Base-by-base conservation (phyloP, 2,888 invertebrate species). In the Apamea monoglypha region DNA sequence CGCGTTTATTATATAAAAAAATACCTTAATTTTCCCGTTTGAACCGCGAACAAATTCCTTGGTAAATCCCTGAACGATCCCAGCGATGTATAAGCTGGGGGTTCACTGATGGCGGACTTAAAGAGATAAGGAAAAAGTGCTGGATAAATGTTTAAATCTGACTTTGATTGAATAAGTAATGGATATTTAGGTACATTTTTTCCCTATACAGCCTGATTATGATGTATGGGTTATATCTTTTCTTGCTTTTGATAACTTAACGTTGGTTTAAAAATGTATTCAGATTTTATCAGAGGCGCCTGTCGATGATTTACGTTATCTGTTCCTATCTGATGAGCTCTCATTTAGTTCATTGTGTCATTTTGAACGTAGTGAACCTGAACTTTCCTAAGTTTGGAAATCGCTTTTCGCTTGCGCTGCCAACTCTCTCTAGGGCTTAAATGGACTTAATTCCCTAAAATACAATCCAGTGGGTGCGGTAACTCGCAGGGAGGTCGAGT, bases 1-100 rank as follows among this genome's bases (percentile, higher is more conserved):
- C 85, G 80, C 88, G 88, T 92, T 92, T 91, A 92, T 87, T 87
- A 91, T 93, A 93, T 78, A 79, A 83, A 91, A 91, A 92, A 92
- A 91, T 92, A 91, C 91, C 91, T 92, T 91, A 91, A 92, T 93
- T 94, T 93, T 91, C 91, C 88, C 82, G 86, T 90, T 92, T 90
- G 87, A 88, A 90, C 91, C 92, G 87, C 90, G 90, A 90, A 91
- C 91, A 91, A 92, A 93, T 92, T 92, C 88, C 76, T 86, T 88
- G 81, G 90, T 84, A 89, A 91, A 91, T 90, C 92, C 91, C 80
- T 82, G 82, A 90, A 89, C 90, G 88, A 87, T 91, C 90, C 91
- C 66, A 84, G 91, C 89, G 88, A 91, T 91, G 91, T 91, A 90
- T 91, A 90, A 90, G 92, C 90, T 90, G 56, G 40, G 78, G 88